Evolutionary conservation across 2,888 invertebrate species (phyloP), one percentile per base, ranked within the genome.

Genomic region (Plebejus melissa): DNA sequence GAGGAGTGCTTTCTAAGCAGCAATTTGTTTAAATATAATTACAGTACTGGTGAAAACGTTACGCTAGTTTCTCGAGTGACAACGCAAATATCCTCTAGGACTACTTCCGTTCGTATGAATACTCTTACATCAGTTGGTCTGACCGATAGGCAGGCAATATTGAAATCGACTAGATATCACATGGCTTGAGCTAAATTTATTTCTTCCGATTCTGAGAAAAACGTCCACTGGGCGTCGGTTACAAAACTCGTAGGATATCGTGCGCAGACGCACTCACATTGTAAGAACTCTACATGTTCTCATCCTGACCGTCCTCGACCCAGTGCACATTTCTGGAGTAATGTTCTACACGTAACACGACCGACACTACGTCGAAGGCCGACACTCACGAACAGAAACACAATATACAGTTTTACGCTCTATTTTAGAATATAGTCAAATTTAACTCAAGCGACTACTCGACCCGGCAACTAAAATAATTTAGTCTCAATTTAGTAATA

Each of bases 101-200:
- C 75, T 75, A 75, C 71, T 41, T 70, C 50, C 71, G 75, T 75
- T 72, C 46, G 41, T 75, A 75, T 58, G 71, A 75, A 72, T 71
- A 75, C 58, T 71, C 75, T 75, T 72, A 72, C 72, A 72, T 75
- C 70, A 71, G 71, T 75, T 75, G 75, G 75, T 75, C 76, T 74
- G 54, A 74, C 74, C 74, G 76, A 74, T 28, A 72, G 75, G 76
- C 81, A 84, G 86, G 85, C 86, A 86, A 84, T 85, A 83, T 79
- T 77, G 87, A 87, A 88, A 89, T 89, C 89, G 91, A 92, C 91
- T 93, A 91, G 91, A 92, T 93, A 93, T 93, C 93, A 93, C 93
- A 92, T 91, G 90, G 87, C 90, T 91, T 91, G 90, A 92, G 92
- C 91, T 80, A 79, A 79, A 79, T 79, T 77, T 78, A 79, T 80